Evolutionary conservation across 2,888 invertebrate genomes (phyloP), one percentile per base, ranked within the genome.

Genomic region (Patella caerulea): DNA sequence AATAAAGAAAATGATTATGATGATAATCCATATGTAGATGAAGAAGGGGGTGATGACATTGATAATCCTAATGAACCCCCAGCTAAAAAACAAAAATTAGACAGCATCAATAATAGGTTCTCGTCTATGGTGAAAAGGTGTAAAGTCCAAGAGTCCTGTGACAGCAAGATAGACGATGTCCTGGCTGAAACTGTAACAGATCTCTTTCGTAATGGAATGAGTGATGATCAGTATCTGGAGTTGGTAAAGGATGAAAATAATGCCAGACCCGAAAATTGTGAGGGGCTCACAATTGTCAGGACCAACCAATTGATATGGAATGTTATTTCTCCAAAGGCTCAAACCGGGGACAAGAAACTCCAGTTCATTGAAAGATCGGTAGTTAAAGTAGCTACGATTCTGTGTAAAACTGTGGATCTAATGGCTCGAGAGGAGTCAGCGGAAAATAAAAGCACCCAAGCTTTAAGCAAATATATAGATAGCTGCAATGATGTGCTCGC

Each of bases 291-390:
- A 54, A 59, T 74, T 11, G 77, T 79, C 3, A 54, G 79, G 54
- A 79, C 75, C 9, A 79, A 78, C 29, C 81, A 69, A 53, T 54
- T 77, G 7, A 75, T 79, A 5, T 81, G 81, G 81, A 77, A 81
- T 53, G 59, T 73, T 4, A 17, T 79, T 1, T 55, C 56, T 14
- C 75, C 73, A 11, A 34, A 11, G 3, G 76, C 77, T 4, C 17
- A 76, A 9, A 74, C 76, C 14, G 7, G 7, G 4, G 34, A 34
- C 34, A 34, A 34, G 7, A 34, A 34, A 34, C 34, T 34, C 7
- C 34, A 34, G 34, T 34, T 34, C 7, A 56, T 76, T 9, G 76
- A 79, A 54, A 71, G 34, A 9, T 71, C 77, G 29, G 65, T 82
- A 15, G 72, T 82, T 5, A 80, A 80, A 74, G 78, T 70, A 52